phyloP scores from a whole-genome alignment of 2,797 vertebrate genomes.

The Peromyscus attwateri region DNA sequence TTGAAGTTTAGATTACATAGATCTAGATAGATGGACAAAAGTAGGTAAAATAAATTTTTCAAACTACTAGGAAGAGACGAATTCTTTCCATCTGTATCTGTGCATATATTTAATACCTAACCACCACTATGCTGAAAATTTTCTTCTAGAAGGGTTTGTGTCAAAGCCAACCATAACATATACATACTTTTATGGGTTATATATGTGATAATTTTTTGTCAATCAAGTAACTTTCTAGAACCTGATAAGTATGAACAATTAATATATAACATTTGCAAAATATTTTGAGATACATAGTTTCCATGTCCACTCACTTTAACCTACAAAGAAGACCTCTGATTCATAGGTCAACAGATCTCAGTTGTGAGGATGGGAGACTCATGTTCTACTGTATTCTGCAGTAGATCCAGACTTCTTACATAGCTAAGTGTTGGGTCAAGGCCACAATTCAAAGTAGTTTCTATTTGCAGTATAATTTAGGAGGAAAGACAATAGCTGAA shows the following conservation, averaged over 20 bases:
- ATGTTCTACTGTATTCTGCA: not conserved
- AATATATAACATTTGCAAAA: not conserved
- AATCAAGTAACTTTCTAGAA: not conserved
- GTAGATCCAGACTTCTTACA: not conserved
- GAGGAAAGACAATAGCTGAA: not conserved
- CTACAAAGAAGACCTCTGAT: not conserved
- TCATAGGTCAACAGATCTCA: not conserved
- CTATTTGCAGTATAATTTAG: not conserved
- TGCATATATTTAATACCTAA: not conserved
- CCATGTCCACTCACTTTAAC: not conserved
- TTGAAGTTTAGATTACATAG: not conserved
- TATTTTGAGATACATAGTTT: not conserved
- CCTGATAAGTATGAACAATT: not conserved
- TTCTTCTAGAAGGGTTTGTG: not conserved
- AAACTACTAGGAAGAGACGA: not conserved
- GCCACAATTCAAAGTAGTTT: slow-evolving; percentile 36
- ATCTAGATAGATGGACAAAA: slow-evolving; percentile 17
- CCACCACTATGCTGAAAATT: not conserved
- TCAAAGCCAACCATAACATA: slow-evolving; percentile 10
- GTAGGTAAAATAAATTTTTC: not conserved
- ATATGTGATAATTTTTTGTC: not conserved
- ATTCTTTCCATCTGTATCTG: not conserved
- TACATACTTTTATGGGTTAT: not conserved
- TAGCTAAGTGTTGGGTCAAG: not conserved
- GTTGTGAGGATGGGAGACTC: not conserved